Percentiles rank a stretch among this genome's conserved stretches.
Conservation (phyloP, 2,113 vertebrate species). For the Azemiops feae region DNA sequence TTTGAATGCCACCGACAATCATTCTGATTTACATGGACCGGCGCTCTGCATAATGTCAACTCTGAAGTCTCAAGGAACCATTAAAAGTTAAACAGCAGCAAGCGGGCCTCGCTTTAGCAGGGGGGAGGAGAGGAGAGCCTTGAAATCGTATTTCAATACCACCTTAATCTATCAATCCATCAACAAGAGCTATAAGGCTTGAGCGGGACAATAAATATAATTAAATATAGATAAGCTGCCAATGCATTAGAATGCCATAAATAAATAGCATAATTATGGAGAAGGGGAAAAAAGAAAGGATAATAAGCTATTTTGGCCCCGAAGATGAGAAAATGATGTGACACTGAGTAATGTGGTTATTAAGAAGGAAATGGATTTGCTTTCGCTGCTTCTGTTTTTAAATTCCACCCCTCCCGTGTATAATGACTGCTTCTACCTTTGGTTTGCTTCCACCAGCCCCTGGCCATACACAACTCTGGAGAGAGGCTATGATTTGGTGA, state of each 20-base stretch:
- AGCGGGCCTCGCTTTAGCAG: neutral
- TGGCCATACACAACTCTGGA: constrained; percentile 97
- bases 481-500: constrained; percentile 94
- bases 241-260: neutral
- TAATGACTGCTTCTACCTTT: neutral
- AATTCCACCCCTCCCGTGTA: neutral
- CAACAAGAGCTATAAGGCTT: neutral
- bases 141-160: neutral
- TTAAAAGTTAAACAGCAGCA: neutral
- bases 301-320: neutral
- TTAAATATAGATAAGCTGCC: neutral
- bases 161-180: neutral
- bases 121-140: neutral
- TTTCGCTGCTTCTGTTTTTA: neutral
- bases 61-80: neutral
- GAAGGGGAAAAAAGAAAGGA: neutral
- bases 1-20: neutral
- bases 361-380: neutral
- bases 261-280: neutral
- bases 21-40: neutral
- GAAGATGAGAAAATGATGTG: neutral
- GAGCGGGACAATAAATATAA: neutral
- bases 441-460: constrained; percentile 72
- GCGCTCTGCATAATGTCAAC: neutral
- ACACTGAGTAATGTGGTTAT: neutral